Evolutionary conservation across 2,797 vertebrate genomes (phyloP).

Genomic region (Gallinago stenura): DNA sequence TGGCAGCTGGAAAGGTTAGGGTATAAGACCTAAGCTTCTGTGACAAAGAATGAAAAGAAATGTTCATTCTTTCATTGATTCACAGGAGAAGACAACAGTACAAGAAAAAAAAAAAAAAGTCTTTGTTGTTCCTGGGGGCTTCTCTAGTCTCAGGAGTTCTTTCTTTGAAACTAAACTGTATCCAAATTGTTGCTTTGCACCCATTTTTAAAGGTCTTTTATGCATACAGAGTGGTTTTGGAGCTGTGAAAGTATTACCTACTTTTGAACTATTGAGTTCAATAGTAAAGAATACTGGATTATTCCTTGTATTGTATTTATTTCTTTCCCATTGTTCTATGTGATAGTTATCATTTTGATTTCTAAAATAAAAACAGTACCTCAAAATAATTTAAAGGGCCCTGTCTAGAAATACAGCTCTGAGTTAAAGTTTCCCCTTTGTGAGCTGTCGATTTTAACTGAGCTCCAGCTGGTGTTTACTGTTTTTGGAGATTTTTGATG

Average conservation of each 20-base stretch:
- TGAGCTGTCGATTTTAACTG: constrained; percentile 42
- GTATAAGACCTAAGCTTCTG: neutral
- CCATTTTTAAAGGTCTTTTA: neutral
- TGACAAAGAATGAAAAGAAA: constrained; percentile 1
- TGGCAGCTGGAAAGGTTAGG: neutral
- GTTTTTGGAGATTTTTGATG: constrained; percentile 59
- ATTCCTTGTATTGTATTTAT: constrained; percentile 14
- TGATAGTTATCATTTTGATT: constrained; percentile 25
- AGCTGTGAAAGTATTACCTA: constrained; percentile 2
- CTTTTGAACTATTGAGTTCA: constrained; percentile 23
- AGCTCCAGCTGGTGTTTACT: constrained; percentile 70
- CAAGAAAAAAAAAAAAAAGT: neutral
- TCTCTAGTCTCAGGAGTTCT: neutral
- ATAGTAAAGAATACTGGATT: constrained; percentile 23
- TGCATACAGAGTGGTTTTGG: neutral
- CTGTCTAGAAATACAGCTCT: constrained; percentile 1
- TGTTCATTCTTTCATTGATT: constrained; percentile 15
- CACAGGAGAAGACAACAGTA: neutral
- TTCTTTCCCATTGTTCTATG: constrained; percentile 14
- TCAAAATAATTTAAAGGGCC: constrained; percentile 48
- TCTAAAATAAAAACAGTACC: neutral
- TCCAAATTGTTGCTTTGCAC: constrained; percentile 12
- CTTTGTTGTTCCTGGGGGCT: neutral
- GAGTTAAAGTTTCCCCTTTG: constrained; percentile 46
- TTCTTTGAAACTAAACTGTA: neutral